Base-by-base conservation (phyloP, 2,113 vertebrate genomes). In the Chionomys nivalis region DNA sequence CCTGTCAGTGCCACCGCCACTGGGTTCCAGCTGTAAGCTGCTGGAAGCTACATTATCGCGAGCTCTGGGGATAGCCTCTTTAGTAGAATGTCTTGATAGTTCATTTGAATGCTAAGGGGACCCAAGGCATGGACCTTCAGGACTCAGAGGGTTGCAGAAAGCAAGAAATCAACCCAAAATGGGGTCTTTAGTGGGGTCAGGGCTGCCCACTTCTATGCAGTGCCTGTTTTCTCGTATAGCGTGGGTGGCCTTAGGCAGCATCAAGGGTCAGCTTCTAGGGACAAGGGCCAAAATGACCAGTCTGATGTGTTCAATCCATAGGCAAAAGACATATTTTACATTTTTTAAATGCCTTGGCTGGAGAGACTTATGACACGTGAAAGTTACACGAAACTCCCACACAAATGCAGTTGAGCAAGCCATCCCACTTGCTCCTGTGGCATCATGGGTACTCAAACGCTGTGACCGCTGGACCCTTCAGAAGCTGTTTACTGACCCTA, bases 401-500 rank as follows among this genome's bases (percentile, higher is more conserved):
- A 2, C 24, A 61, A 33, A 61, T 0, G 8, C 52, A 85, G 55
- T 36, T 63, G n/a, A 14, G 19, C 28, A 2, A 12, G 13, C 26
- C 91, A 39, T 0, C 21, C 31, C 39, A 24, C 21, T 55, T 58
- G 14, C 49, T 31, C 42, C 26, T n/a, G 19, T 1, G 31, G 42
- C 44, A 61, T 75, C 82, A 21, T 4, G 21, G 36, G 44, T 73
- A 23, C 19, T 52, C 36, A 16, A 4, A 21, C 4, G 0, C 52
- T 49, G 2, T 11, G 78, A 55, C 44, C 3, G 1, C 17, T 0
- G 28, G 42, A 42, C 76, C 90, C 66, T 83, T 24, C 68, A 49
- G n/a, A 31, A 39, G 3, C 7, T 5, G 68, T 1, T 14, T 23
- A 70, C 4, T 0, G 10, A 2, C 9, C 78, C 26, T 0, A 3